Base-by-base conservation (phyloP, 2,888 invertebrate genomes). In the Stictocephala bisonia region DNA sequence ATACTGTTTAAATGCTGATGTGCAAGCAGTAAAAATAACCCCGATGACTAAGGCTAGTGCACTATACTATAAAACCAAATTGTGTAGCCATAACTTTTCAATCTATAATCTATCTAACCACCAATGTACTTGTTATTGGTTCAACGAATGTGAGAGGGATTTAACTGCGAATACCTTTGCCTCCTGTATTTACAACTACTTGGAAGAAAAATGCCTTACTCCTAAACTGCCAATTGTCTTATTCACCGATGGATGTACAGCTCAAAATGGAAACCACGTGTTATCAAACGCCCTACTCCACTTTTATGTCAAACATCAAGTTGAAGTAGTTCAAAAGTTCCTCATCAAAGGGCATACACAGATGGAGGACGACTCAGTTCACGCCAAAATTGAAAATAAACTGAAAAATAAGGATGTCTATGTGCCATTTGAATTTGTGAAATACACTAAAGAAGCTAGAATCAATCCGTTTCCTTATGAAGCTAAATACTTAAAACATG, bases 281-380 rank as follows among this genome's bases (percentile, higher is more conserved):
- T 29, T 82, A 27, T 74, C 81, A 6, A 81, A 80, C 60, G 79
- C 80, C n/a, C 72, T 81, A 15, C 64, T 79, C 0, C 74, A 80
- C 41, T 75, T 78, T 56, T 56, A 24, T 24, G 40, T 4, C 11
- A n/a, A 64, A 22, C 11, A 64, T 64, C 2, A 64, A 3, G 64
- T 64, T 50, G 44, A 50, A 24, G 24, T 68, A 69, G 73, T 74
- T 27, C 81, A 81, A 73, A 82, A 82, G 60, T 81, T 77, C 72
- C 69, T 81, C 6, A 77, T 77, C 15, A 75, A 76, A 48, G 81
- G 81, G 0, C 81, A 81, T 71, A 81, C 81, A 1, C 80, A 81
- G 74, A 81, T 79, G 78, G 80, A 81, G 67, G 76, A 77, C 26
- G 81, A 82, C 68, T 76, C 75, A 1, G 80, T 81, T 31, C 81